A percentile compares a stretch with the other conserved stretches of the same genome.
phyloP scores from a whole-genome alignment of 2,888 invertebrate genomes.

The Aspidiotus rigidus region DNA sequence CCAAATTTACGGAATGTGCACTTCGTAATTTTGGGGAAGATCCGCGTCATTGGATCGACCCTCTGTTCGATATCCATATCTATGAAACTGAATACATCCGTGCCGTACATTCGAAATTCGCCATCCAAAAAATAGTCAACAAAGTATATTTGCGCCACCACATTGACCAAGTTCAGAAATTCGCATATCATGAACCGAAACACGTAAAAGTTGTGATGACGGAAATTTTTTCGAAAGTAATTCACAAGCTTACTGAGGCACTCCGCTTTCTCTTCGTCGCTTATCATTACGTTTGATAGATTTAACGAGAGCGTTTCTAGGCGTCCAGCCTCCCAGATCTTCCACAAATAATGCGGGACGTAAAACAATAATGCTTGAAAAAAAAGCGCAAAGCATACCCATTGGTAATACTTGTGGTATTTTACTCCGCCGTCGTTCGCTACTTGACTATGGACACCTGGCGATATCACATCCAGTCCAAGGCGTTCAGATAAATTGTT shows the following conservation, averaged over 20 bases:
- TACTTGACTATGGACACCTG: too few relatives aligned
- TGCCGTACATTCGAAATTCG: conserved; percentile 63
- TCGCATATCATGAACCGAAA: conserved; percentile 66
- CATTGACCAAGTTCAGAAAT: conserved; percentile 63
- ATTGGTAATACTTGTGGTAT: conserved; percentile 91
- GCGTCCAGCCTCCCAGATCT: conserved; percentile 71
- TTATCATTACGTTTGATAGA: conserved; percentile 65
- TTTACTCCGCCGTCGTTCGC: neutral
- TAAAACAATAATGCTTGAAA: conserved; percentile 74
- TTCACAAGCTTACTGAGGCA: conserved; percentile 74
- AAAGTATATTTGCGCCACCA: conserved; percentile 59
- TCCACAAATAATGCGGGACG: conserved; percentile 75
- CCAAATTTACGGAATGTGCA: conserved; percentile 83
- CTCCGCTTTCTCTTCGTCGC: conserved; percentile 50
- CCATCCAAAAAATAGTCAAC: conserved; percentile 68
- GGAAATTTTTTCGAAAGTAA: conserved; percentile 56
- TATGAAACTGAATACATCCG: conserved; percentile 57
- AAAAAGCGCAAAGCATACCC: conserved; percentile 78
- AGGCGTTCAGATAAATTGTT: too few relatives aligned
- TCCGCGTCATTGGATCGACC: conserved; percentile 69
- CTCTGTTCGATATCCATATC: conserved; percentile 72
- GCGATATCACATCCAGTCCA: too few relatives aligned
- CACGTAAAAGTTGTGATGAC: conserved; percentile 71
- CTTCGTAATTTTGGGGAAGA: conserved; percentile 83
- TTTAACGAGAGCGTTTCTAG: conserved; percentile 66